Base-by-base conservation (phyloP, 2,888 invertebrate genomes). In the Tipula unca region DNA sequence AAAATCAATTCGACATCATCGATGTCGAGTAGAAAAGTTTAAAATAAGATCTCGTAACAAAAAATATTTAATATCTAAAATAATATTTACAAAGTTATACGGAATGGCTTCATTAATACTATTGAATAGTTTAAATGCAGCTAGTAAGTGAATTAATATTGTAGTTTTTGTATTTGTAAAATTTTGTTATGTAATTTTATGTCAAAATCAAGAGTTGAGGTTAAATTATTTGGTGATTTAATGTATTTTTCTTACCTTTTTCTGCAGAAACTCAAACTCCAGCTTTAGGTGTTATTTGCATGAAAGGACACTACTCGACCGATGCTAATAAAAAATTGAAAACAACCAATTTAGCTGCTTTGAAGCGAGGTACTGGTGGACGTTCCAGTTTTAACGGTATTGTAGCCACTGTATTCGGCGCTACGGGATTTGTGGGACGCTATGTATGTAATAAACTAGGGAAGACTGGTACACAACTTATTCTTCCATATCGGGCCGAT, bases 341-440 rank as follows among this genome's bases (percentile, higher is more conserved):
- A 87, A 92, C 90, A 85, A 92, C 92, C 87, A 95, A 94, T 90
- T 89, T 94, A 86, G 92, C 95, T 8, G 91, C 93, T 0, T 92
- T 96, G 89, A 96, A 95, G 90, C 92, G 95, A 87, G 97, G 97
- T 35, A 96, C 97, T 25, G 97, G 97, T 14, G 99, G 99, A 20
- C 94, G 99, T 42, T 96, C 96, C 88, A 99, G 98, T 89, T 99
- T 99, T 90, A 99, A 96, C 91, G 99, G 99, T 0, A 93, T 96
- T 86, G 98, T 99, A 1, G 98, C 97, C n/a, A 99, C 99, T n/a
- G 96, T 99, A 0, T 99, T 99, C 90, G 99, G 99, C 85, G 94
- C 94, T 86, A 95, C 95, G 42, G 99, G 99, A 1, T 97, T 97
- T 89, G 91, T 99, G 0, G 99, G 99, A 0, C 93, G 94, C 87